Percentiles rank a stretch among this genome's conserved stretches.
These are phyloP conservation scores for Echinometra lucunter DNA, from an alignment of 53 echinoderm and acorn worm genomes.

Conservation along the genomic window DNA sequence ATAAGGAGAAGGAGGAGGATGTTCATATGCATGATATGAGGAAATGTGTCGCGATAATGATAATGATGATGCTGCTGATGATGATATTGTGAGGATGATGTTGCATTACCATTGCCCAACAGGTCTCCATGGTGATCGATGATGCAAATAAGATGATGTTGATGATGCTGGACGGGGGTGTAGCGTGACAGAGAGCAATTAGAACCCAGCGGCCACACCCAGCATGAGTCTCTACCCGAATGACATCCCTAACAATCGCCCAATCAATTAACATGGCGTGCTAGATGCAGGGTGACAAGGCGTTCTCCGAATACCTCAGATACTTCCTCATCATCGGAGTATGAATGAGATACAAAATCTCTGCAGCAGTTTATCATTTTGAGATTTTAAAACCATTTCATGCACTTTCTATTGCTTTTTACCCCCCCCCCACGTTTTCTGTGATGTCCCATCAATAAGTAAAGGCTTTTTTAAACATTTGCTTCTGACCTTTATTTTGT, in stretches of 20 bases:
- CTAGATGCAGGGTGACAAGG: background rate
- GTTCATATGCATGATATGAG: too few species aligned
- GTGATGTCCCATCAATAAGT: too few species aligned
- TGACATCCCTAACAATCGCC: slow-evolving; percentile 18
- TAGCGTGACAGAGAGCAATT: slow-evolving; percentile 1
- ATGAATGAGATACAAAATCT: background rate
- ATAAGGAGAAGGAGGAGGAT: too few species aligned
- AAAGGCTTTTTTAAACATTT: too few species aligned
- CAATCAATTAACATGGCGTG: slow-evolving; percentile 14
- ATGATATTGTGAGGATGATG: background rate
- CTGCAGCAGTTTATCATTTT: too few species aligned
- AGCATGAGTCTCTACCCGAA: background rate
- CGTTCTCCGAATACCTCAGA: background rate
- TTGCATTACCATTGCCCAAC: too few species aligned
- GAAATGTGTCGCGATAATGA: too few species aligned
- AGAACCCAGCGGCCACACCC: background rate
- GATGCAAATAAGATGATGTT: background rate
- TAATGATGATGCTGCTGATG: too few species aligned
- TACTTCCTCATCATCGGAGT: background rate
- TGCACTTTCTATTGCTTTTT: too few species aligned
- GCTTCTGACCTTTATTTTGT: too few species aligned
- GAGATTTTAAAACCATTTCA: too few species aligned
- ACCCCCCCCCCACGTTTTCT: too few species aligned
- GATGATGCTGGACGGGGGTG: background rate
- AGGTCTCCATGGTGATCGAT: background rate